Evolutionary conservation across 2,888 invertebrate species (phyloP).

Genomic region (Sclerodermus sp.): DNA sequence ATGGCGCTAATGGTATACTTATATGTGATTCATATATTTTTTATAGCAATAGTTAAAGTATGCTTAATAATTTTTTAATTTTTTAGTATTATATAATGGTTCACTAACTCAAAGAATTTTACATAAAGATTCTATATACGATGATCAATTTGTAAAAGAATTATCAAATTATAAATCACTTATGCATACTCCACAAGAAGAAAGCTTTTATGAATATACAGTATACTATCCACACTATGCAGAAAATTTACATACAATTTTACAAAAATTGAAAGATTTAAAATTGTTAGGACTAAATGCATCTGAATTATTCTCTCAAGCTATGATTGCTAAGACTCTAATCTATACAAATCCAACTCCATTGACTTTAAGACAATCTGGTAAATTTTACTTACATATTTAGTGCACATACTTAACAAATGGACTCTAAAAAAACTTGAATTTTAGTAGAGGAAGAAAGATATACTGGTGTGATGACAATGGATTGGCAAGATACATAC

Average conservation of each 20-base stretch:
- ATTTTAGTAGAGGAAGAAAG: constrained; percentile 54
- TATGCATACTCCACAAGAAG: constrained; percentile 25
- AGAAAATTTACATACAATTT: constrained; percentile 24
- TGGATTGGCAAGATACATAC: constrained; percentile 70
- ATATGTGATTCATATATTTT: constrained; percentile 2
- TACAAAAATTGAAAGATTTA: constrained; percentile 36
- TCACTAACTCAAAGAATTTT: constrained; percentile 39
- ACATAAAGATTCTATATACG: constrained; percentile 10
- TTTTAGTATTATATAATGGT: constrained; percentile 53
- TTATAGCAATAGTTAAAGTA: constrained; percentile 5
- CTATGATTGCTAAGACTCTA: constrained; percentile 36
- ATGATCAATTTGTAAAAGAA: constrained; percentile 36
- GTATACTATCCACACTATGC: constrained; percentile 42
- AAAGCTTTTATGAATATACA: constrained; percentile 38
- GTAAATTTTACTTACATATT: constrained; percentile 23
- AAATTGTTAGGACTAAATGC: constrained; percentile 34
- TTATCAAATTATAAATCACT: constrained; percentile 41
- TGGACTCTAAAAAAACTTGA: constrained; percentile 2
- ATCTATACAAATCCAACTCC: constrained; percentile 19
- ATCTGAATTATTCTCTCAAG: constrained; percentile 37
- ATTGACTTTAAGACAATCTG: constrained; percentile 16
- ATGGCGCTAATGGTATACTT: constrained; percentile 49
- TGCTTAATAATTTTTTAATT: constrained; percentile 1
- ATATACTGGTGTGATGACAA: constrained; percentile 66
- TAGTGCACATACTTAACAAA: not conserved